Conservation (phyloP, 2,113 vertebrate genomes). For the Clinocottus analis region DNA sequence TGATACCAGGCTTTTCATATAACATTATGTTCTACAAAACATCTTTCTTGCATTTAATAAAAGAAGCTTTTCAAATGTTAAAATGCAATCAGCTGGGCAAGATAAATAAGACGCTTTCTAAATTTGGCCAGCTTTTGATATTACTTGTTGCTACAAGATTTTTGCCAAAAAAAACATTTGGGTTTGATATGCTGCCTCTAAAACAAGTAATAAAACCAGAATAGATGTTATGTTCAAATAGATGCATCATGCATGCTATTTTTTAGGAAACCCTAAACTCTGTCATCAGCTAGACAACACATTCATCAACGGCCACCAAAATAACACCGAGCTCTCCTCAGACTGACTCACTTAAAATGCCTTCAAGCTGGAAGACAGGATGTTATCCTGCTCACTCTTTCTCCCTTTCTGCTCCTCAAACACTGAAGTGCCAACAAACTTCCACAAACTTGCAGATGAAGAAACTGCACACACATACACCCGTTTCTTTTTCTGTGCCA, state of each 20-base stretch:
- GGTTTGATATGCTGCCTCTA: neutral
- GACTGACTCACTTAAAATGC: slow-evolving; percentile 64
- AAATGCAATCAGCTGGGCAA: neutral
- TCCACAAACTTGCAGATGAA: slow-evolving; percentile 16
- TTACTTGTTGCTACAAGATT: neutral
- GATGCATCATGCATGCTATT: slow-evolving; percentile 42
- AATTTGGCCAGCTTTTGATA: neutral
- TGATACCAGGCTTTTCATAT: neutral
- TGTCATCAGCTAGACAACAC: slow-evolving; percentile 60
- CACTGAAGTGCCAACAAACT: neutral
- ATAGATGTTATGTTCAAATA: slow-evolving; percentile 31
- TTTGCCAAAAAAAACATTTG: neutral
- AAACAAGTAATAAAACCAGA: slow-evolving; percentile 13
- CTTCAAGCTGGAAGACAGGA: slow-evolving; percentile 29
- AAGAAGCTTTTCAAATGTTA: neutral
- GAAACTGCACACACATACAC: neutral
- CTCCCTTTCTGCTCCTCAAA: neutral
- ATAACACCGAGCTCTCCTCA: slow-evolving; percentile 57
- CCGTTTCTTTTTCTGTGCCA: neutral
- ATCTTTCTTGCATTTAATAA: neutral
- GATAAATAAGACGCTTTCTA: neutral
- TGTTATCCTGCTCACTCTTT: slow-evolving; percentile 1
- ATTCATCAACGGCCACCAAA: slow-evolving; percentile 67
- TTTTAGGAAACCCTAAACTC: slow-evolving; percentile 62
- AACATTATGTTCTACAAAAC: neutral